Conservation (phyloP, 2,888 invertebrate genomes). For the Acronicta psi region DNA sequence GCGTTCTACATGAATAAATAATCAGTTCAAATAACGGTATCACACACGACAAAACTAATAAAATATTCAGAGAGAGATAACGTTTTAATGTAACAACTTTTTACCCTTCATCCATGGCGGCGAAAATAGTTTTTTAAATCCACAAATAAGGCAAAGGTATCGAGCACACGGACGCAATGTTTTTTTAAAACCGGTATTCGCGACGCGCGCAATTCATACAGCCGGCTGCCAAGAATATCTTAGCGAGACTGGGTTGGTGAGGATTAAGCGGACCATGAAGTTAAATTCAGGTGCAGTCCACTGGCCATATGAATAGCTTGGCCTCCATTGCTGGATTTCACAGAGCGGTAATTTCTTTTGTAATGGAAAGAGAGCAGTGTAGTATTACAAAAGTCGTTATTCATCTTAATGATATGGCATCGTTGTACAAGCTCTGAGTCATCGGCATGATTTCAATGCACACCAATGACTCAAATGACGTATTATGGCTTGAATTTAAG, state of each 20-base stretch:
- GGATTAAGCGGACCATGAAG: conserved; percentile 58
- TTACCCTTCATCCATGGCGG: conserved; percentile 77
- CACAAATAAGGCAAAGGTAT: conserved; percentile 57
- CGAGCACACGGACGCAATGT: conserved; percentile 55
- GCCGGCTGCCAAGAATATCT: conserved; percentile 75
- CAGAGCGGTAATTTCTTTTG: background rate
- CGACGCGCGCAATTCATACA: conserved; percentile 65
- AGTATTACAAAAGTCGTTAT: conserved; percentile 5
- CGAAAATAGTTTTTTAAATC: conserved; percentile 56
- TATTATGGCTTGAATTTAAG: conserved; percentile 37
- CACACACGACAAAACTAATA: background rate
- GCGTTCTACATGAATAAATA: conserved; percentile 1
- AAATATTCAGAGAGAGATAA: background rate
- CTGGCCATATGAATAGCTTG: conserved; percentile 18
- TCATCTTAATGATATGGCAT: conserved; percentile 6
- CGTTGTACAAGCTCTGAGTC: conserved; percentile 41
- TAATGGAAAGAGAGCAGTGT: conserved; percentile 33
- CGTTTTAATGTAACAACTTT: background rate
- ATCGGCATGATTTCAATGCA: conserved; percentile 39
- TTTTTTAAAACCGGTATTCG: conserved; percentile 70
- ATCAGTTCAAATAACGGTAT: conserved; percentile 6
- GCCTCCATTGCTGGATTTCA: conserved; percentile 53
- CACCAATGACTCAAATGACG: conserved; percentile 27
- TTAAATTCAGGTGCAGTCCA: conserved; percentile 30
- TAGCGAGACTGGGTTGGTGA: conserved; percentile 74